Conservation (phyloP, 2,797 vertebrate genomes). For the Sebastes kiyomatsui region DNA sequence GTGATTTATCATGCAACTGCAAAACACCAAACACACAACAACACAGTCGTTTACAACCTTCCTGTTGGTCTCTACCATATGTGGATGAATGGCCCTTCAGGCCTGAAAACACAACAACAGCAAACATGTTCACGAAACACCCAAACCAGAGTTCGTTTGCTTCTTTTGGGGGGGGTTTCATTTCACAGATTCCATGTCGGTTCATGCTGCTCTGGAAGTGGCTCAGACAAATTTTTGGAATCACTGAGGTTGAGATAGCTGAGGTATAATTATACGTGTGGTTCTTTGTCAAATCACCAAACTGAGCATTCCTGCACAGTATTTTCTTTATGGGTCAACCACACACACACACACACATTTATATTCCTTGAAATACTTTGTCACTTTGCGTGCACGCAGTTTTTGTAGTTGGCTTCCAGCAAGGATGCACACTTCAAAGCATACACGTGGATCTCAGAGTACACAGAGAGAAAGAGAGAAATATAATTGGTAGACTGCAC, state of each 20-base stretch:
- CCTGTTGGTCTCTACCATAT: constrained; percentile 24
- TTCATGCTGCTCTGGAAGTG: constrained; percentile 60
- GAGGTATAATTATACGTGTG: constrained; percentile 71
- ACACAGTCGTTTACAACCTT: constrained; percentile 4
- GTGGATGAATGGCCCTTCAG: constrained; percentile 9
- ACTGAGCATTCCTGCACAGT: constrained; percentile 67
- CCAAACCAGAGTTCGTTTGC: constrained; percentile 31
- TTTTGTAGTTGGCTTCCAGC: constrained; percentile 32
- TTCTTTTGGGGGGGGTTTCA: background rate
- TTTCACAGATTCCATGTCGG: constrained; percentile 58
- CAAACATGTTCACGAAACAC: constrained; percentile 40
- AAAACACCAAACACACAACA: constrained; percentile 34
- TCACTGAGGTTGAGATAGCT: constrained; percentile 74
- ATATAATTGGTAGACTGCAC: constrained; percentile 1
- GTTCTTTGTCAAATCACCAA: constrained; percentile 72
- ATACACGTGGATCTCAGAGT: background rate
- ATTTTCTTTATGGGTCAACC: constrained; percentile 60
- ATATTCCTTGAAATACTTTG: constrained; percentile 46
- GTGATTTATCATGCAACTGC: constrained; percentile 22
- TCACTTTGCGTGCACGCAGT: constrained; percentile 26
- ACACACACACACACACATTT: constrained; percentile 42
- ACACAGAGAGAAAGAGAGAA: background rate
- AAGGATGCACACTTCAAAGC: constrained; percentile 32
- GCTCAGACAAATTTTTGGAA: constrained; percentile 73
- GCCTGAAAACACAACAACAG: constrained; percentile 34